Evolutionary conservation across 2,113 vertebrate genomes (phyloP).

Genomic region (Eolophus roseicapilla): DNA sequence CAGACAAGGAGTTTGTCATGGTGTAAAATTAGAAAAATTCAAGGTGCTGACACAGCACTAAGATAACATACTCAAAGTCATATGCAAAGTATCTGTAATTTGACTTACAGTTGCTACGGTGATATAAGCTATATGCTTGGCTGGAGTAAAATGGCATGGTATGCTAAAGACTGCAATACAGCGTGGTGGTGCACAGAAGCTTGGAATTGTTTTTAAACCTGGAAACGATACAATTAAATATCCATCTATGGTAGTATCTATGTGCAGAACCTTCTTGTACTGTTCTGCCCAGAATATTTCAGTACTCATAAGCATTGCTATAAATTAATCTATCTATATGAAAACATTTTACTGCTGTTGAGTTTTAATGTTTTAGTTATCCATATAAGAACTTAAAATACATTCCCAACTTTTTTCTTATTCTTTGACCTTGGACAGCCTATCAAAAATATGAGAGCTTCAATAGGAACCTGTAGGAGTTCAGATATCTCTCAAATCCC

Average conservation of each 20-base stretch:
- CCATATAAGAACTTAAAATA: neutral
- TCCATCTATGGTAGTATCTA: neutral
- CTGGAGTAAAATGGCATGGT: neutral
- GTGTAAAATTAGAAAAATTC: neutral
- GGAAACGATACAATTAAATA: neutral
- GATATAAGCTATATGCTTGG: neutral
- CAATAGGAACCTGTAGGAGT: neutral
- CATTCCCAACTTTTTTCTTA: neutral
- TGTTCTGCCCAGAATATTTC: neutral
- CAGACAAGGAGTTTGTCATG: neutral
- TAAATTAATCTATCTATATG: neutral
- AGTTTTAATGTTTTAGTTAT: neutral
- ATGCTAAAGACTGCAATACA: neutral
- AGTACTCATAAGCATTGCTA: neutral
- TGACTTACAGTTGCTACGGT: neutral
- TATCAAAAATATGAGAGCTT: neutral
- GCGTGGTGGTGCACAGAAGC: neutral
- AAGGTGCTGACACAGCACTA: neutral
- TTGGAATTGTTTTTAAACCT: neutral
- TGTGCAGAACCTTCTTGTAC: neutral
- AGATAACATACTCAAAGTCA: neutral
- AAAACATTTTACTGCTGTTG: neutral
- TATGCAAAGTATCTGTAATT: neutral
- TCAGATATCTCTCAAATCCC: neutral
- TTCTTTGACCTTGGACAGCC: neutral